Conservation (phyloP, 2,888 invertebrate genomes). For the Cheilosia pagana region DNA sequence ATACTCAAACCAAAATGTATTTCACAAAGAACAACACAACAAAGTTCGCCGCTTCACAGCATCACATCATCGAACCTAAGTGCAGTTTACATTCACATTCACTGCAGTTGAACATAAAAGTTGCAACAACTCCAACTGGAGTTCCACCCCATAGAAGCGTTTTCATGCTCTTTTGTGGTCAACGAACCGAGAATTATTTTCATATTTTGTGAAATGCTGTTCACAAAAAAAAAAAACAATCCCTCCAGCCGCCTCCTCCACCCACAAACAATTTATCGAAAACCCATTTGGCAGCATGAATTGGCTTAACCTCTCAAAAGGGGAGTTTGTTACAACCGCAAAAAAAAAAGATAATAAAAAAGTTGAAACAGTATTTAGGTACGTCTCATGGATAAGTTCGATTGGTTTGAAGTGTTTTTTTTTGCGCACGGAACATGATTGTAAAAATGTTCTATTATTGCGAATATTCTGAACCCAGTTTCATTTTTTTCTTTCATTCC, state of each 20-base stretch:
- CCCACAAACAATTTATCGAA: slow-evolving; percentile 2
- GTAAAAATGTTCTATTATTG: slow-evolving; percentile 22
- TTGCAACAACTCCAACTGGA: neutral
- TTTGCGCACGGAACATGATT: neutral
- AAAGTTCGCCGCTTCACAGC: neutral
- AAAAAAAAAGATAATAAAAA: slow-evolving; percentile 24
- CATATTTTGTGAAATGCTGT: slow-evolving; percentile 21
- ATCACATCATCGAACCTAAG: slow-evolving; percentile 1
- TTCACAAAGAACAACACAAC: neutral
- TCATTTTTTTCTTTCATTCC: neutral
- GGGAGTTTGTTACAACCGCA: neutral
- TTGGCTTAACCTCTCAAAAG: slow-evolving; percentile 29
- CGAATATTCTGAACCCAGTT: neutral
- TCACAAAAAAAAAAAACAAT: slow-evolving; percentile 16
- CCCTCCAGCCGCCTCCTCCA: neutral
- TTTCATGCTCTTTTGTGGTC: slow-evolving; percentile 61
- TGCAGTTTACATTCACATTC: slow-evolving; percentile 1
- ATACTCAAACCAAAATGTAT: neutral
- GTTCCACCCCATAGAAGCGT: slow-evolving; percentile 6
- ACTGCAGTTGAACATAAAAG: slow-evolving; percentile 1
- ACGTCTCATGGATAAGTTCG: slow-evolving; percentile 27
- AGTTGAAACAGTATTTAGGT: slow-evolving; percentile 25
- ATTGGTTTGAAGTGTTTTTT: neutral
- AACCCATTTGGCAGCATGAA: slow-evolving; percentile 42
- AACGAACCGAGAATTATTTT: slow-evolving; percentile 53